These are phyloP conservation scores for Parapristionchus giblindavisi DNA, from an alignment of 2,888 invertebrate genomes.

Conservation along the genomic window DNA sequence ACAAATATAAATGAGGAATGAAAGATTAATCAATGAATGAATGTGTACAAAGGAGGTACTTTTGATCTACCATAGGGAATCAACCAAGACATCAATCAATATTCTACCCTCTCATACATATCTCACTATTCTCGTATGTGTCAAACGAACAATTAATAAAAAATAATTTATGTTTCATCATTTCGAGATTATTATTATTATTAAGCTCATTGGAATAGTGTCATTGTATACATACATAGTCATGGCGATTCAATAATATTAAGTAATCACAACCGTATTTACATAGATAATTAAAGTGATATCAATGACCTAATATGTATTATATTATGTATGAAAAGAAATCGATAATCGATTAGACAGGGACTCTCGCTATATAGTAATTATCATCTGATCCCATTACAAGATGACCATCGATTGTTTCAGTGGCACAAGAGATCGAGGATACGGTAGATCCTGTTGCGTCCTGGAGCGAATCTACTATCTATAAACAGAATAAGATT, in stretches of 20 bases:
- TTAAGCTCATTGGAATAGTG: no score
- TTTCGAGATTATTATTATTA: no score
- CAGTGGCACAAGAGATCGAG: conserved; percentile 47
- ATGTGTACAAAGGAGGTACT: neutral
- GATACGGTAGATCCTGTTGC: conserved; percentile 42
- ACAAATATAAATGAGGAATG: no score
- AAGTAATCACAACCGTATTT: no score
- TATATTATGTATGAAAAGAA: conserved; percentile 1
- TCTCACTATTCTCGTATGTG: no score
- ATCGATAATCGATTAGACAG: neutral
- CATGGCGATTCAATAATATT: no score
- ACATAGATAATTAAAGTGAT: neutral
- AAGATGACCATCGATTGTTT: conserved; percentile 48
- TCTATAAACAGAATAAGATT: conserved; percentile 42
- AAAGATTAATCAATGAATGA: no score
- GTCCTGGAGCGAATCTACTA: conserved; percentile 49
- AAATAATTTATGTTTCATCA: no score
- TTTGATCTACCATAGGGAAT: conserved; percentile 2
- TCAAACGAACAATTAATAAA: no score
- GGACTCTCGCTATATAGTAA: conserved; percentile 49
- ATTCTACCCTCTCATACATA: no score
- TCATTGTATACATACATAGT: no score
- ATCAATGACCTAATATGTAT: neutral
- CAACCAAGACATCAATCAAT: no score
- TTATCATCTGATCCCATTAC: conserved; percentile 51